Evolutionary conservation across 2,797 vertebrate genomes (phyloP).

Genomic region (Somateria mollissima): DNA sequence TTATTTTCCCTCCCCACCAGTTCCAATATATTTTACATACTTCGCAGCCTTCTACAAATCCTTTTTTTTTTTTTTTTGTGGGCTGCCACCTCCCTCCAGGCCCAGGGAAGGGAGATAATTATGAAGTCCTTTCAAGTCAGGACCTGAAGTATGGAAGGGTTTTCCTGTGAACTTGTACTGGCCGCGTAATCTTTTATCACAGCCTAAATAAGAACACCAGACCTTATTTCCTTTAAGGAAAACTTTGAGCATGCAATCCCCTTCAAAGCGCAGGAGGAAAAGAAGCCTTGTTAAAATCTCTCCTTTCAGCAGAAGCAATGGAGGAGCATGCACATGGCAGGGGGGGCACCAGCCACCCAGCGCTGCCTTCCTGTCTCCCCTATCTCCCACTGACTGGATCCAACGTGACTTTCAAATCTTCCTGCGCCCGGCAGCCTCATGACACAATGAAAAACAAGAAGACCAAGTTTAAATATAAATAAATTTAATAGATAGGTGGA

Average conservation of each 20-base stretch:
- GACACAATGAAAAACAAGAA: neutral
- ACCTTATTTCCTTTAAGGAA: neutral
- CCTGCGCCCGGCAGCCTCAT: neutral
- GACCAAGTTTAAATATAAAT: neutral
- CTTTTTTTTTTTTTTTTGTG: neutral
- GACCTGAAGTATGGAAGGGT: neutral
- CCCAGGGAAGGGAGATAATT: neutral
- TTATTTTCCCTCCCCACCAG: neutral
- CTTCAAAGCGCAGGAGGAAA: neutral
- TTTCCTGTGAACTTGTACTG: neutral
- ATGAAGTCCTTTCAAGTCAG: neutral
- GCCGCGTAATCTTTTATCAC: neutral
- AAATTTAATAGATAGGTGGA: neutral
- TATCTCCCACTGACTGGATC: neutral
- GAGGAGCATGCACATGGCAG: fast-evolving
- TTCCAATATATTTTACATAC: neutral
- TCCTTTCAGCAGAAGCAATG: too few species aligned
- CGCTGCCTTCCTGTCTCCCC: neutral
- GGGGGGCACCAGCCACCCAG: too few species aligned
- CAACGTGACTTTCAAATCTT: fast-evolving
- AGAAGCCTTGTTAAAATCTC: neutral
- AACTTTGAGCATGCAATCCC: neutral
- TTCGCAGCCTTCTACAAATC: neutral
- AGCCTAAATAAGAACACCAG: neutral
- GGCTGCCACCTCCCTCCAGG: neutral